These are phyloP conservation scores for Regulus satrapa DNA, from an alignment of 2,113 vertebrate species.

Conservation along the genomic window DNA sequence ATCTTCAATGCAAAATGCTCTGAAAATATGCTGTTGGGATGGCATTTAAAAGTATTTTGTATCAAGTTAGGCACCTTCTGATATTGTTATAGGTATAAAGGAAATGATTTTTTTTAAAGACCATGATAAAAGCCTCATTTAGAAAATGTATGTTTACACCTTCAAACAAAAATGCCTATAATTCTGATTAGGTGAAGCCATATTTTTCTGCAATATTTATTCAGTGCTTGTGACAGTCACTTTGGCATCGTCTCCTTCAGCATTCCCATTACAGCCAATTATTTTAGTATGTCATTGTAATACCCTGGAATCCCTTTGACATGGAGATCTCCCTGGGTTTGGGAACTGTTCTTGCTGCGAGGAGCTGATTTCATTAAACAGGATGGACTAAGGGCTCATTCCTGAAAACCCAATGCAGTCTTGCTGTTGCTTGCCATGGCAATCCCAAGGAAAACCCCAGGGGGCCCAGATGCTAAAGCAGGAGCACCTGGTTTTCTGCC, in stretches of 20 bases:
- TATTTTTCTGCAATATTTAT: not conserved
- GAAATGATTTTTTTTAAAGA: not conserved
- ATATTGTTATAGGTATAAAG: not conserved
- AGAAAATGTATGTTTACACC: not conserved
- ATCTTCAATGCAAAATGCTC: not conserved
- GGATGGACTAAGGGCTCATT: not conserved
- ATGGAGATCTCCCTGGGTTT: not conserved
- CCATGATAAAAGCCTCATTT: not conserved
- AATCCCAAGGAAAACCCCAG: rapidly evolving
- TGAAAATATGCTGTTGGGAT: not conserved
- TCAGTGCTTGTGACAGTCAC: not conserved
- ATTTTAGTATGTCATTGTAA: not conserved
- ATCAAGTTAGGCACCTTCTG: not conserved
- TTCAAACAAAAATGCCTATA: not conserved
- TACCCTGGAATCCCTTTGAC: not conserved
- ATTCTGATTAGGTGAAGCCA: not conserved
- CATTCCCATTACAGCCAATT: not conserved
- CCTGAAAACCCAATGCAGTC: not conserved
- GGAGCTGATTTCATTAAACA: not conserved
- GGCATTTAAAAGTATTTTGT: not conserved
- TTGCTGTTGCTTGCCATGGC: rapidly evolving
- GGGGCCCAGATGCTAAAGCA: not conserved
- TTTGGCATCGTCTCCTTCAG: not conserved
- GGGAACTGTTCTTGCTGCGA: not conserved
- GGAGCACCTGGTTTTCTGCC: not conserved